A percentile compares a stretch with the other conserved stretches of the same genome.
phyloP scores from a whole-genome alignment of 2,797 vertebrate species.

The Agapornis canus region DNA sequence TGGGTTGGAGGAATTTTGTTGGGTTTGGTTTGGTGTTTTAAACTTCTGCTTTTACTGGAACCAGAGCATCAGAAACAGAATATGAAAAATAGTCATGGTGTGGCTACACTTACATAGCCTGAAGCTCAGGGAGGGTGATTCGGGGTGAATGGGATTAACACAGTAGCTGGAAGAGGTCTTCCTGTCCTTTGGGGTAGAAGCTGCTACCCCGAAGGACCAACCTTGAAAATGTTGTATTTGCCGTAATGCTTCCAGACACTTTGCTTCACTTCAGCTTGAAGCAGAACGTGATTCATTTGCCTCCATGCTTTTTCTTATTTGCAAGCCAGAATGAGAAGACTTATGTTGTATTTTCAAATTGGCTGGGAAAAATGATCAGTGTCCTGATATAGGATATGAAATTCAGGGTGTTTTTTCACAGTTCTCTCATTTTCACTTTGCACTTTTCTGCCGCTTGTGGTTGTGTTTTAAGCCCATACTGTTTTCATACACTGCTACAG shows the following conservation, averaged over 20 bases:
- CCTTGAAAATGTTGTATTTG: background rate
- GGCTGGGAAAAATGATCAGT: background rate
- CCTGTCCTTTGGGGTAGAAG: background rate
- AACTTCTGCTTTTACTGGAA: background rate
- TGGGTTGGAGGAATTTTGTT: background rate
- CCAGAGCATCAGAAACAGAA: background rate
- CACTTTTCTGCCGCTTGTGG: background rate
- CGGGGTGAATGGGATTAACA: accelerated
- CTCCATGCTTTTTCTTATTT: background rate
- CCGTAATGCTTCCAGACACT: background rate
- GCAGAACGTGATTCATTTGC: background rate
- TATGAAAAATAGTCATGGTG: background rate
- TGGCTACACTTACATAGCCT: background rate
- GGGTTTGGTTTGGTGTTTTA: background rate
- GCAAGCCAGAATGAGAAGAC: background rate
- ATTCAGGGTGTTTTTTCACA: background rate
- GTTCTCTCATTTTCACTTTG: background rate
- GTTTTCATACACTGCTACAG: background rate
- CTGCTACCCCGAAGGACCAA: background rate
- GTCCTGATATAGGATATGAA: background rate
- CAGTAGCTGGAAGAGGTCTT: background rate
- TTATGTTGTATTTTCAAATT: background rate
- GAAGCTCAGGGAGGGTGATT: background rate
- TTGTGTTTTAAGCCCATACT: background rate
- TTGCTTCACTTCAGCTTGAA: background rate